Percentiles rank a stretch among this genome's conserved stretches.
phyloP scores from a whole-genome alignment of 2,113 vertebrate genomes.

The Zosterops japonicus region DNA sequence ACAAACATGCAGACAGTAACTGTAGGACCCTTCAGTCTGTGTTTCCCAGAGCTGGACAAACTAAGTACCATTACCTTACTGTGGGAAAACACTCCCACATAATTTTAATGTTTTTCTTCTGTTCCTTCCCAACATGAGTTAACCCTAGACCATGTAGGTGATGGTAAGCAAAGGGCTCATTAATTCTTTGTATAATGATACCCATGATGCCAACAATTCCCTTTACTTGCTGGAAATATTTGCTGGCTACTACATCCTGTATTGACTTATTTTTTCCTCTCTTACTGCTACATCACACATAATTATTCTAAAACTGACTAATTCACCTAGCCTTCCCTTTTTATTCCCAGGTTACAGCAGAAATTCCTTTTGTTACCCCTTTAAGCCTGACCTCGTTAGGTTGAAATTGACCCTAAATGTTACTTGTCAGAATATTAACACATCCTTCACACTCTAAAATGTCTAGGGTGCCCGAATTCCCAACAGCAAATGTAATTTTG shows the following conservation, averaged over 20 bases:
- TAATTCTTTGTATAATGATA: background rate
- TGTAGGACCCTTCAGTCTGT: background rate
- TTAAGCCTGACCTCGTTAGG: background rate
- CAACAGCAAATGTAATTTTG: background rate
- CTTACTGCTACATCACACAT: background rate
- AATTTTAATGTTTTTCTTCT: background rate
- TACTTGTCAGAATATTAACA: background rate
- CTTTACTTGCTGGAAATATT: background rate
- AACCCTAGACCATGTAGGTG: background rate
- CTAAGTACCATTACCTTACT: background rate
- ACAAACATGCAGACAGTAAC: background rate
- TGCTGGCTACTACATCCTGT: background rate
- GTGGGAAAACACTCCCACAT: background rate
- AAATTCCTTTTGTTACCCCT: background rate
- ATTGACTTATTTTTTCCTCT: background rate
- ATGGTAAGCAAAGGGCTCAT: background rate
- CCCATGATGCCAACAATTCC: background rate
- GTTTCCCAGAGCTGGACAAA: background rate
- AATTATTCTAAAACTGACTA: background rate
- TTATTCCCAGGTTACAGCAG: background rate
- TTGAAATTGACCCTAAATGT: background rate
- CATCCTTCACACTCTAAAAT: background rate
- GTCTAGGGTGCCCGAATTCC: background rate
- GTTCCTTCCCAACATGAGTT: background rate
- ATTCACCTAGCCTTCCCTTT: background rate